Base-by-base conservation (phyloP, 2,113 vertebrate genomes). In the Hucho hucho region DNA sequence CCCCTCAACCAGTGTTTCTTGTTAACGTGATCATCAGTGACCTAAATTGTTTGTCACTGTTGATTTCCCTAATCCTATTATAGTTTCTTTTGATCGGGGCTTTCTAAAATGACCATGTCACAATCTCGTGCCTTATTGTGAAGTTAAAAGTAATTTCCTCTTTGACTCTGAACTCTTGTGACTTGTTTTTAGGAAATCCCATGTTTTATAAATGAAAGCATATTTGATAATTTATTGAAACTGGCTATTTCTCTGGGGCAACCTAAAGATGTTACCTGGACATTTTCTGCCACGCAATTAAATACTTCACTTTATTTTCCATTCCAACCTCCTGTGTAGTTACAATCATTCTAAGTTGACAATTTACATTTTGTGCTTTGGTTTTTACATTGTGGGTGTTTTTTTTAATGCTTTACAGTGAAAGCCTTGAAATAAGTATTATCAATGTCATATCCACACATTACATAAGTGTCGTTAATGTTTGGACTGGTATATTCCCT, bases 161-260 rank as follows among this genome's bases (percentile, higher is more conserved):
- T 9, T 67, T 72, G 70, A 72, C 4, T n/a, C 4, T 14, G 4
- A n/a, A 25, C 43, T 53, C 64, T 65, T 14, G 14, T 6, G 2
- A 59, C 56, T 20, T 28, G 13, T 26, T 2, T 26, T 12, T 53
- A 22, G 1, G 0, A n/a, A 3, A 61, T 6, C 58, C 2, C 7
- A n/a, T 61, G 46, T 61, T 61, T 64, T 81, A 74, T 80, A 81
- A 83, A 84, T 77, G 25, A 53, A 75, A 65, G 16, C 28, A 63
- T 75, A 74, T 72, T 70, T 82, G 75, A 74, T 87, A 87, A 89
- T 72, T 87, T 87, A 90, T 88, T 89, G 78, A 77, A 64, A 70
- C 58, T 11, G 58, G n/a, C 13, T 61, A 22, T 24, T 61, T 61
- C 13, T 71, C 11, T 71, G 53, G 53, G 49, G 63, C 6, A 46